phyloP scores from a whole-genome alignment of 2,113 vertebrate species.

The Pelobates fuscus region DNA sequence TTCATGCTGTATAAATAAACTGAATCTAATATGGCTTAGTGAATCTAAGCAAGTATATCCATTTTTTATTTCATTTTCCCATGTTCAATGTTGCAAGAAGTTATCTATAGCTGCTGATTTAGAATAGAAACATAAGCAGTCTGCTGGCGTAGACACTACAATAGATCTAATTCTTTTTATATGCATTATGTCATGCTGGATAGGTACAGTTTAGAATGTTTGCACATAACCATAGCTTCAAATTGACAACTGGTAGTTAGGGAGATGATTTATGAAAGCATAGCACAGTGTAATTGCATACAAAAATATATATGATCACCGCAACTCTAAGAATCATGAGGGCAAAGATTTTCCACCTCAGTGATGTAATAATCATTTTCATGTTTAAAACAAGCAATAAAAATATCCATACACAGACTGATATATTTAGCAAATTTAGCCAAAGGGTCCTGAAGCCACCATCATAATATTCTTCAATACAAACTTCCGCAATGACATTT shows the following conservation, averaged over 20 bases:
- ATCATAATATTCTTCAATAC: not conserved
- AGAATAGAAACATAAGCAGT: not conserved
- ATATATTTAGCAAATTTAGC: not conserved
- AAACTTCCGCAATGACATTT: not conserved
- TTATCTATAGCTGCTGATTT: not conserved
- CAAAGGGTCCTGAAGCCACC: not conserved
- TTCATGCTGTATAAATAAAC: not conserved
- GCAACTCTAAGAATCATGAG: too few relatives aligned
- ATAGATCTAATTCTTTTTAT: not conserved
- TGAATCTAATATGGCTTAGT: not conserved
- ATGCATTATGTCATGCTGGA: not conserved
- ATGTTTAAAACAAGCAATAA: too few relatives aligned
- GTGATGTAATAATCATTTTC: too few relatives aligned
- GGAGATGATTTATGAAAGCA: not conserved
- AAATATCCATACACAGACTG: not conserved
- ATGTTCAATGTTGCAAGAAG: not conserved
- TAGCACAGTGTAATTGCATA: not conserved
- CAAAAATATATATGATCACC: not conserved
- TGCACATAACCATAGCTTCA: not conserved
- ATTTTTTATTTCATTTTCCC: constrained; percentile 1
- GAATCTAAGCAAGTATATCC: not conserved
- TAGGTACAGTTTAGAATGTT: not conserved
- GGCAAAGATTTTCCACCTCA: too few relatives aligned
- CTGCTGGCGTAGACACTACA: not conserved
- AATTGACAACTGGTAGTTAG: not conserved